Percentiles rank a stretch among this genome's conserved stretches.
Conservation (phyloP, 2,797 vertebrate species). For the Phaenicophaeus curvirostris region DNA sequence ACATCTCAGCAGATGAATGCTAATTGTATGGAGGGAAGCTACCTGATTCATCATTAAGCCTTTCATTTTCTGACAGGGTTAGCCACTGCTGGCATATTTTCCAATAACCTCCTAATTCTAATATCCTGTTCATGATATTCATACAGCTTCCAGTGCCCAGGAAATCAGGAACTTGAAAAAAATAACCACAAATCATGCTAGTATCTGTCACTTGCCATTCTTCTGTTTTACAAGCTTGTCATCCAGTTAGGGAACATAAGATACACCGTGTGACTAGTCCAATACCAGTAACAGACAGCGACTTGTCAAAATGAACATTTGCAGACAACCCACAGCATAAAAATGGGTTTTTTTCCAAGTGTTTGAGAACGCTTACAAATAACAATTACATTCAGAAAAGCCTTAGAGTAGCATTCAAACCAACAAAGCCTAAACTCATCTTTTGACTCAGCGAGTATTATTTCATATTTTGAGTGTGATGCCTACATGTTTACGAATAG, state of each 20-base stretch:
- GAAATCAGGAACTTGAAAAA: slow-evolving; percentile 49
- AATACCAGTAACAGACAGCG: slow-evolving; percentile 68
- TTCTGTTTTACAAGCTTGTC: slow-evolving; percentile 68
- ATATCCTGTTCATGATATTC: neutral
- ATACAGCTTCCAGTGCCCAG: slow-evolving; percentile 15
- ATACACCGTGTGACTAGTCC: slow-evolving; percentile 63
- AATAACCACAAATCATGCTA: slow-evolving; percentile 58
- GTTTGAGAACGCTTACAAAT: slow-evolving; percentile 61
- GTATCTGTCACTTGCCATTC: slow-evolving; percentile 66
- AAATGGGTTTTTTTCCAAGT: neutral
- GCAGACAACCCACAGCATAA: slow-evolving; percentile 61
- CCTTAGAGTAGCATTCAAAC: slow-evolving; percentile 22
- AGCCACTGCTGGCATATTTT: neutral
- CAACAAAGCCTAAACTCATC: neutral
- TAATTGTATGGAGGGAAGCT: neutral
- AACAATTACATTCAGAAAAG: slow-evolving; percentile 43
- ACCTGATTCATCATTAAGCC: neutral
- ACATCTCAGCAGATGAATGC: neutral
- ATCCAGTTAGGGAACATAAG: slow-evolving; percentile 58
- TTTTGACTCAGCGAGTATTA: neutral
- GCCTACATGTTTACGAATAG: neutral
- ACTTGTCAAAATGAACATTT: slow-evolving; percentile 72
- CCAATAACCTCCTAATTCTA: neutral
- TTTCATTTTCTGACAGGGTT: slow-evolving; percentile 40
- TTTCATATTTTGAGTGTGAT: neutral